phyloP scores from a whole-genome alignment of 2,113 vertebrate genomes.

The Buteo buteo region DNA sequence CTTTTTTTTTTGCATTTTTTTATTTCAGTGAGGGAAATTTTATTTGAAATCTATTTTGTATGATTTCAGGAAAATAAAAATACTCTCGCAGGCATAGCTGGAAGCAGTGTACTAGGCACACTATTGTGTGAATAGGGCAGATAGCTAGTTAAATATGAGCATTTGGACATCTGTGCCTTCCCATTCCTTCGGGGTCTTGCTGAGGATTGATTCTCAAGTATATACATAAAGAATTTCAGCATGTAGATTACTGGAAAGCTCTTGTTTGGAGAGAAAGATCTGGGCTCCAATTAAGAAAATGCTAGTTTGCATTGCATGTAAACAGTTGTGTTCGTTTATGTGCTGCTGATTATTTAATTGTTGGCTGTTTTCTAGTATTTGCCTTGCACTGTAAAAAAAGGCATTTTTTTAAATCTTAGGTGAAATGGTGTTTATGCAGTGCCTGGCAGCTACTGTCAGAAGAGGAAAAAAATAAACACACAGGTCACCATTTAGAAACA shows the following conservation, averaged over 20 bases:
- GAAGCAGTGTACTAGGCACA: not conserved
- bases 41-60: not conserved
- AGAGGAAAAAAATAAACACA: not conserved
- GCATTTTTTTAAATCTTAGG: not conserved
- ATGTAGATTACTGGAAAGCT: not conserved
- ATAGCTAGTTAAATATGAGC: not conserved
- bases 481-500: not conserved
- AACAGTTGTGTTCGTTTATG: not conserved
- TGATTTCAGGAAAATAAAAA: not conserved
- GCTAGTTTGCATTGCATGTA: not conserved
- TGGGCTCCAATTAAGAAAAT: not conserved
- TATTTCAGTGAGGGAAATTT: not conserved
- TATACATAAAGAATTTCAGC: not conserved
- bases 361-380: not conserved
- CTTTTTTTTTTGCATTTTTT: accelerated
- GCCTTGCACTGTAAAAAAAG: not conserved
- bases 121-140: not conserved
- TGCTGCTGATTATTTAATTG: not conserved
- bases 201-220: not conserved
- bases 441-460: not conserved
- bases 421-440: not conserved
- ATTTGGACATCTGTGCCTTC: not conserved
- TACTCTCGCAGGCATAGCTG: not conserved
- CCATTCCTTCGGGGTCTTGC: not conserved
- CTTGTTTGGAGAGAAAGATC: not conserved